Evolutionary conservation across 2,113 vertebrate genomes (phyloP).

Genomic region (Phyllostomus hastatus): DNA sequence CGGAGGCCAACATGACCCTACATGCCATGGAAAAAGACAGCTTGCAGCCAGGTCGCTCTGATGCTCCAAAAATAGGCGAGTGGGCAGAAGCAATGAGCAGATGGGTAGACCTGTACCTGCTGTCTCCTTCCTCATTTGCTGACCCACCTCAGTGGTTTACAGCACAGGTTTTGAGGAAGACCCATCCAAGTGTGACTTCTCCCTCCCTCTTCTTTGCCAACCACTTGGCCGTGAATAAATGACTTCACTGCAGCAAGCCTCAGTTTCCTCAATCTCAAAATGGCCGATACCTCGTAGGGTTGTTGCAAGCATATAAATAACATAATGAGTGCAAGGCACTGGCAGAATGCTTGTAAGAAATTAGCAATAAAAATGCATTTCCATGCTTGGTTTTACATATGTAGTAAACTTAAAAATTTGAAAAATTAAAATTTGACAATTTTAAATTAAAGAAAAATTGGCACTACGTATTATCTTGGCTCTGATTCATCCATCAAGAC

Average conservation of each 20-base stretch:
- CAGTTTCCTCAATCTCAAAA: background rate
- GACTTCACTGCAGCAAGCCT: background rate
- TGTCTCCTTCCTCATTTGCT: background rate
- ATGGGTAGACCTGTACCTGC: background rate
- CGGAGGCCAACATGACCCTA: background rate
- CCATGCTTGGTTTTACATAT: background rate
- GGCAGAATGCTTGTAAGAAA: background rate
- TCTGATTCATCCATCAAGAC: background rate
- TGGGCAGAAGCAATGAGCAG: conserved; percentile 7
- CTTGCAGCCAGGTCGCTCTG: background rate
- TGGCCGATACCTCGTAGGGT: background rate
- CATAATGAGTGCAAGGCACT: background rate
- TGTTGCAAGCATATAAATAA: background rate
- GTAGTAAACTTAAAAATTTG: background rate
- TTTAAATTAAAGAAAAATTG: background rate
- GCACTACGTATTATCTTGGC: background rate
- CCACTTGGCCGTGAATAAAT: too few species aligned
- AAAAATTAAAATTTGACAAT: background rate
- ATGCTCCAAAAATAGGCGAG: conserved; percentile 8
- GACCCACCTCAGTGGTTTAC: background rate
- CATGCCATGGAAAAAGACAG: background rate
- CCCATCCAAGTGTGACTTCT: background rate
- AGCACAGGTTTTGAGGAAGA: background rate
- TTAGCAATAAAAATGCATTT: background rate
- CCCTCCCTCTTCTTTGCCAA: background rate